A percentile compares a stretch with the other conserved stretches of the same genome.
Evolutionary conservation across 2,797 vertebrate species (phyloP).

Genomic region (Gymnopithys bicolor): DNA sequence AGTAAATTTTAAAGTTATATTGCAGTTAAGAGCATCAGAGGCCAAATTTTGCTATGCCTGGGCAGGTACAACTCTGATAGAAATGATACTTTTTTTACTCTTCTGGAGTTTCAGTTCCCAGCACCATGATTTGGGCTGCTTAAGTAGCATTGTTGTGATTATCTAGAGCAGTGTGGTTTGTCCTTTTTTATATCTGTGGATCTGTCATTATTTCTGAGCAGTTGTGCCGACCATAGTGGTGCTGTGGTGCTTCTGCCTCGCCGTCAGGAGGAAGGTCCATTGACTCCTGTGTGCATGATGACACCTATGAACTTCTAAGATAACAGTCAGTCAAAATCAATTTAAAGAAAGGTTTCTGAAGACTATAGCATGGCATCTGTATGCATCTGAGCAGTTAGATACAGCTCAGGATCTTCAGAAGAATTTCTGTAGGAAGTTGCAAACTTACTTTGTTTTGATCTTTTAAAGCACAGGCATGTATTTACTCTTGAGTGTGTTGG

Average conservation of each 20-base stretch:
- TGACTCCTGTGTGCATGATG: rapidly evolving
- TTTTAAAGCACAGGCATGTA: background rate
- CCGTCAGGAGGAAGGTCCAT: background rate
- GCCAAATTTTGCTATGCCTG: background rate
- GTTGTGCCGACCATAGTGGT: background rate
- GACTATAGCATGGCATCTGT: background rate
- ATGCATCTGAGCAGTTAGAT: background rate
- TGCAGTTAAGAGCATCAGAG: background rate
- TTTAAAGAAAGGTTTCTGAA: background rate
- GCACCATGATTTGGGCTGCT: background rate
- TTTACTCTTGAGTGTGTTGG: background rate
- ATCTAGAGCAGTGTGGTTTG: background rate
- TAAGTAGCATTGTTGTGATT: background rate
- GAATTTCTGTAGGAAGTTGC: background rate
- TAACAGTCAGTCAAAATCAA: background rate
- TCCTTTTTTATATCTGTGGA: background rate
- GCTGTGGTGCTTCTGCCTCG: background rate
- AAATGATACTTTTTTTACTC: background rate
- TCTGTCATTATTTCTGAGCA: background rate
- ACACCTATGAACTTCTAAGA: background rate
- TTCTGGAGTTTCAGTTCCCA: background rate
- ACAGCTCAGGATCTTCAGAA: background rate
- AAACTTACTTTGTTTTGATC: background rate
- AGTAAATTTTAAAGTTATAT: background rate
- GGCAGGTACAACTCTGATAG: background rate